Evolutionary conservation across 2,888 invertebrate species (phyloP), one percentile per base, ranked within the genome.

Genomic region (Anarsia innoxiella): DNA sequence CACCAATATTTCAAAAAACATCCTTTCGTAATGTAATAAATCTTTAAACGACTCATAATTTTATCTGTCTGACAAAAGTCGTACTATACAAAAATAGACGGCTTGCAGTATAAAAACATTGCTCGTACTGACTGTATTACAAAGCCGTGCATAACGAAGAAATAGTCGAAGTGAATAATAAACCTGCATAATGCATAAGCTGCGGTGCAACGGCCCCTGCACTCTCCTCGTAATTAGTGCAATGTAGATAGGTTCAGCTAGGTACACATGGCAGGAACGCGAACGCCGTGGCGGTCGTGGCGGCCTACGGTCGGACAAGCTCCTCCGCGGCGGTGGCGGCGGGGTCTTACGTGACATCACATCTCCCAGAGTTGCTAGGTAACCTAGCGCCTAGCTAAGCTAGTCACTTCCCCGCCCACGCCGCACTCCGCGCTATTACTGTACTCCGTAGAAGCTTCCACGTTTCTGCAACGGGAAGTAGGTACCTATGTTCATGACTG

Each of bases 191-290:
- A 70, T 65, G 59, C 59, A 67, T 66, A 64, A 56, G 56, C 48
- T 48, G 54, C 53, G 58, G 73, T 60, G 69, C 73, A 72, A 64
- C 53, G 74, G 60, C 67, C 74, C 54, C 49, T 56, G 66, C 65
- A 67, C 66, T 66, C 67, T 63, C 56, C 59, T 55, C 57, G 64
- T 67, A 73, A 74, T 71, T 72, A 73, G 68, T 64, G 57, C 57
- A 49, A 51, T 53, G 40, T 42, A 42, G 14, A 51, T 51, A 52
- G 51, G 15, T 30, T 23, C 23, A n/a, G n/a, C n/a, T n/a, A 27
- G 15, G 32, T 37, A 27, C 26, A 33, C 12, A 15, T 39, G 34
- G 39, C 23, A 31, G 28, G 23, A 16, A 19, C 11, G 29, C 32
- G 23, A 39, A 12, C 25, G 10, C 14, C 33, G 25, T 12, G 23